Evolutionary conservation across 2,888 invertebrate genomes (phyloP), one percentile per base, ranked within the genome.

Genomic region (Ptilodon capucinus): DNA sequence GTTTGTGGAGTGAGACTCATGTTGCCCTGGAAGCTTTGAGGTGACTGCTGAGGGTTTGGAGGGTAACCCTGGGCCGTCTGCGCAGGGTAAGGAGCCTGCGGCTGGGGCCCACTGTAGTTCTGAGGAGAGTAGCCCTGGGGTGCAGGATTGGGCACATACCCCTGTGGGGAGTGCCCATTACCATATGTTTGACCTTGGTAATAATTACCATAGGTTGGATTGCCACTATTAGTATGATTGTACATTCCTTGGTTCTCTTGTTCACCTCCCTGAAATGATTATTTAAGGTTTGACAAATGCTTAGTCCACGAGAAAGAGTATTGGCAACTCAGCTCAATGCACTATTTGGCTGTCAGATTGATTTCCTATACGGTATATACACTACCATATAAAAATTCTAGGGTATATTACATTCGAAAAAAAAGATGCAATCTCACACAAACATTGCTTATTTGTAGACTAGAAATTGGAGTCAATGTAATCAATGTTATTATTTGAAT

Each of bases 1-100:
- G 90, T 81, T 65, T 93, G 92, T 36, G 91, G 79, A 41, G 89
- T 83, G 61, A 90, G 90, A 25, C 84, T 82, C 61, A 92, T 86
- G 59, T 74, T 86, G 35, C 81, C 86, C 57, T 86, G 87, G 61
- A 88, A 90, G 53, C 67, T 81, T 60, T 90, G 91, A 17, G 89
- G 81, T 18, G 89, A 76, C 54, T 85, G 90, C 58, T 88, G 89
- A 30, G 86, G 79, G 56, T 88, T 90, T 3, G 79, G 63, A n/a
- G 88, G 84, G 53, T 90, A 91, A 9, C 77, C 84, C 41, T 88
- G 88, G 9, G 80, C 68, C n/a, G 80, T 56, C 44, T 80, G 86
- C 13, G 79, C 84, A n/a, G 82, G 63, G 50, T 88, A 90, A 2
- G 78, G 57, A 0, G 76, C 52, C 51, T 82, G 86, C 13, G 81